A percentile compares a stretch with the other conserved stretches of the same genome.
phyloP scores from a whole-genome alignment of 2,113 vertebrate genomes.

The Cervus canadensis region DNA sequence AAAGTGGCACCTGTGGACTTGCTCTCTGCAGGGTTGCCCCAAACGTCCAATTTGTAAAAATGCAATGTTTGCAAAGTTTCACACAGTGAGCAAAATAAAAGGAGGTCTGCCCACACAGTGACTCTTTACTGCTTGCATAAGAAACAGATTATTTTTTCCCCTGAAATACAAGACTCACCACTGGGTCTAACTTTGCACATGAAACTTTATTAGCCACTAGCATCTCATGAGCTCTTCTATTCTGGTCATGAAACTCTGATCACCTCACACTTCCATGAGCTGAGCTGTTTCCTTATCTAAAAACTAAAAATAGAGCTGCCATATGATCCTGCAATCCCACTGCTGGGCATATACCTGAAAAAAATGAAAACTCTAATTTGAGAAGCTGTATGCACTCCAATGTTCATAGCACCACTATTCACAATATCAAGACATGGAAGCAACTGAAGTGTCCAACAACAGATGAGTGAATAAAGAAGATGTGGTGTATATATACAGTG shows the following conservation, averaged over 20 bases:
- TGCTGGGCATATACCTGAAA: neutral
- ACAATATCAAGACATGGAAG: neutral
- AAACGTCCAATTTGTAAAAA: neutral
- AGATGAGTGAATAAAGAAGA: accelerated
- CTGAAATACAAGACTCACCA: accelerated
- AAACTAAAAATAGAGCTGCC: neutral
- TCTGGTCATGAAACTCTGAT: accelerated
- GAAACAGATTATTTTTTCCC: accelerated
- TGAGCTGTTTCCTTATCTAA: accelerated
- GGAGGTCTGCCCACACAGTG: neutral
- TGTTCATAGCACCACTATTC: neutral
- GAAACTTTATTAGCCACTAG: accelerated
- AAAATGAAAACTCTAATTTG: neutral
- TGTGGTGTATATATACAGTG: accelerated
- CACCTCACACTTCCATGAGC: accelerated
- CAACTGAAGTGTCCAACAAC: accelerated
- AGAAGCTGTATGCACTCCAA: neutral
- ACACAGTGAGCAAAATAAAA: neutral
- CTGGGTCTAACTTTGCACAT: accelerated
- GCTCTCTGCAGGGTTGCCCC: neutral
- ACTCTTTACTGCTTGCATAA: neutral
- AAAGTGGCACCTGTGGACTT: accelerated
- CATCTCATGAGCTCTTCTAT: accelerated
- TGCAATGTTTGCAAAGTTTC: neutral
- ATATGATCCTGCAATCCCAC: neutral